Evolutionary conservation across 2,797 vertebrate genomes (phyloP).

Genomic region (Taeniopygia guttata): DNA sequence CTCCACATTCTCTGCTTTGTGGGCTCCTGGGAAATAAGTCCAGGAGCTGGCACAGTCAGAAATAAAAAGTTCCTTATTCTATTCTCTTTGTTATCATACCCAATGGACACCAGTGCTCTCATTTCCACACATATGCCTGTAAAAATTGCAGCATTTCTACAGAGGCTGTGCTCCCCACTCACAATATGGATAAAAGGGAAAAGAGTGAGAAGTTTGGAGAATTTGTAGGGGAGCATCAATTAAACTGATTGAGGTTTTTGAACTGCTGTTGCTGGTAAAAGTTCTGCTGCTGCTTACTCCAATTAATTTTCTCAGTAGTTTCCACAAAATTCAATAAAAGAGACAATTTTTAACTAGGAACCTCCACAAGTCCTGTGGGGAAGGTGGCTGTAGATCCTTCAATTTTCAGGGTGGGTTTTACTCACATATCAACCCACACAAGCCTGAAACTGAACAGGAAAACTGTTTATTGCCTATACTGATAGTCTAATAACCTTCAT

Average conservation of each 20-base stretch:
- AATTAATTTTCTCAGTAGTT: neutral
- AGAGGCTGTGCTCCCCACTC: neutral
- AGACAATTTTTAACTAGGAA: neutral
- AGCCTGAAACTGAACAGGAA: neutral
- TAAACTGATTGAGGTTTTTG: neutral
- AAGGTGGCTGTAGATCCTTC: neutral
- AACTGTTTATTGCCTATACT: neutral
- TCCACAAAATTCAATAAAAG: neutral
- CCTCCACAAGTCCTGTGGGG: neutral
- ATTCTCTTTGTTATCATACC: neutral
- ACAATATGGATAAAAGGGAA: neutral
- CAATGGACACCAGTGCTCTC: neutral
- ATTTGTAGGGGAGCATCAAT: neutral
- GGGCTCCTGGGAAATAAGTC: neutral
- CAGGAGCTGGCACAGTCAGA: neutral
- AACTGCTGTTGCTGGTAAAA: neutral
- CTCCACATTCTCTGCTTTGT: neutral
- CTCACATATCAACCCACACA: neutral
- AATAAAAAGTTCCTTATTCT: neutral
- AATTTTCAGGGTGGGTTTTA: neutral
- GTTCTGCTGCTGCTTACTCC: neutral
- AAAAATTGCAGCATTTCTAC: neutral
- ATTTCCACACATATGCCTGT: neutral
- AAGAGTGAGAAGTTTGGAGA: neutral
- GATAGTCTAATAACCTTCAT: rapidly evolving